A percentile compares a stretch with the other conserved stretches of the same genome.
These are phyloP conservation scores for Sebastes itinus DNA, from an alignment of 2,797 vertebrate genomes.

Conservation along the genomic window DNA sequence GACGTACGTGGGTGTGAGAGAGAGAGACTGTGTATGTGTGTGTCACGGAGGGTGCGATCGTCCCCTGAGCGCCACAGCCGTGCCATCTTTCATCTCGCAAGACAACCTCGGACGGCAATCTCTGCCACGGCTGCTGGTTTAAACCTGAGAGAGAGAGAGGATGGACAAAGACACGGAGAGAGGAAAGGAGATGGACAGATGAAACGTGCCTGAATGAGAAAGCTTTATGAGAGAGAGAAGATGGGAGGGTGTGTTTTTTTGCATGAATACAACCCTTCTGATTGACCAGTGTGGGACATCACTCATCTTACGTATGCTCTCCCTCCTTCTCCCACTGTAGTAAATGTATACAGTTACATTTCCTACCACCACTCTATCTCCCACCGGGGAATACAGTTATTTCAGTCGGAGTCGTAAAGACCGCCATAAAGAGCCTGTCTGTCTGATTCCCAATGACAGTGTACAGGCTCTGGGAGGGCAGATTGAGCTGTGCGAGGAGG, in stretches of 20 bases:
- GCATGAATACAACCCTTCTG: conserved; percentile 45
- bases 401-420: conserved; percentile 76
- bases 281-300: conserved; percentile 65
- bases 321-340: conserved; percentile 49
- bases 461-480: conserved; percentile 63
- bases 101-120: conserved; percentile 93
- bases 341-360: conserved; percentile 77
- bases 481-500: conserved; percentile 57
- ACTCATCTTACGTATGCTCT: conserved; percentile 39
- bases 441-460: conserved; percentile 76
- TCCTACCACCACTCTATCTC: conserved; percentile 63
- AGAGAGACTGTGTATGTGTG: conserved; percentile 35
- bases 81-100: conserved; percentile 96
- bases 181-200: conserved; percentile 53
- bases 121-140: conserved; percentile 75
- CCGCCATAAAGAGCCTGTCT: conserved; percentile 72
- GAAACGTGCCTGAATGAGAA: conserved; percentile 35
- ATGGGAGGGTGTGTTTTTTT: conserved; percentile 13
- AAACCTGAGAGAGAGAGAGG: conserved; percentile 32
- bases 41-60: conserved; percentile 81
- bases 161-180: conserved; percentile 37
- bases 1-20: conserved; percentile 63
- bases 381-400: conserved; percentile 75
- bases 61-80: conserved; percentile 91
- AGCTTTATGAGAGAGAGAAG: conserved; percentile 15